phyloP scores from a whole-genome alignment of 2,797 vertebrate species.

The Sebastes oblongus region DNA sequence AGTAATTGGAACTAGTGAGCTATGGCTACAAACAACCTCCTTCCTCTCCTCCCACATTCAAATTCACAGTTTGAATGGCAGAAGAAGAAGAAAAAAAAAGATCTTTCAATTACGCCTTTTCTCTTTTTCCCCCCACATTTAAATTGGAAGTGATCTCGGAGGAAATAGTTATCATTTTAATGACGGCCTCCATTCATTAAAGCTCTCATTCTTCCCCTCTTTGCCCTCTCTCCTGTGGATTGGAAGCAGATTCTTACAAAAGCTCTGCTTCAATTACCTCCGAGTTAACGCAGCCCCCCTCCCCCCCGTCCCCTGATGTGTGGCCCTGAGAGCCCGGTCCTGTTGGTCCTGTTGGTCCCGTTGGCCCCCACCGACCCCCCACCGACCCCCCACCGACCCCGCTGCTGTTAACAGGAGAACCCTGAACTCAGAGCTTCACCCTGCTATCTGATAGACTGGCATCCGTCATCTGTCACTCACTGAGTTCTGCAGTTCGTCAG shows the following conservation, averaged over 20 bases:
- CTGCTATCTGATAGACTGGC: slow-evolving; percentile 20
- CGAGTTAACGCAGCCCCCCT: slow-evolving; percentile 38
- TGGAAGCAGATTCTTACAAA: slow-evolving; percentile 66
- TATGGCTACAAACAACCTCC: slow-evolving; percentile 60
- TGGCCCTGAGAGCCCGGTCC: slow-evolving; percentile 58
- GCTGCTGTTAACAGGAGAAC: slow-evolving; percentile 11
- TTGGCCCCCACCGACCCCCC: not conserved
- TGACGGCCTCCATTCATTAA: slow-evolving; percentile 84
- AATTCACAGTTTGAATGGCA: slow-evolving; percentile 80
- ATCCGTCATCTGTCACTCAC: slow-evolving; percentile 36
- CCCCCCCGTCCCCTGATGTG: slow-evolving; percentile 5
- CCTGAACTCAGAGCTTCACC: slow-evolving; percentile 7
- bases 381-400: not conserved
- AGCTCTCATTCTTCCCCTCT: slow-evolving; percentile 73
- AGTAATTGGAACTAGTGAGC: slow-evolving; percentile 71
- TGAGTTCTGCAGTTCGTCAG: slow-evolving; percentile 36
- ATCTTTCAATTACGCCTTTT: slow-evolving; percentile 82
- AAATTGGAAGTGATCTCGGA: slow-evolving; percentile 83
- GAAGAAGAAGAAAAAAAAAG: slow-evolving; percentile 66
- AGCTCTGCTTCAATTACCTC: slow-evolving; percentile 79
- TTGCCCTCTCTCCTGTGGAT: slow-evolving; percentile 64
- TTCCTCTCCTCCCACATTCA: slow-evolving; percentile 55
- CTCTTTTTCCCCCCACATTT: slow-evolving; percentile 65
- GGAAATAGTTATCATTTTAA: slow-evolving; percentile 85
- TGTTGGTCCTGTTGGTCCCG: not conserved